Conservation (phyloP, 1,140 invertebrate genomes). For the Brachystomella parvula region DNA sequence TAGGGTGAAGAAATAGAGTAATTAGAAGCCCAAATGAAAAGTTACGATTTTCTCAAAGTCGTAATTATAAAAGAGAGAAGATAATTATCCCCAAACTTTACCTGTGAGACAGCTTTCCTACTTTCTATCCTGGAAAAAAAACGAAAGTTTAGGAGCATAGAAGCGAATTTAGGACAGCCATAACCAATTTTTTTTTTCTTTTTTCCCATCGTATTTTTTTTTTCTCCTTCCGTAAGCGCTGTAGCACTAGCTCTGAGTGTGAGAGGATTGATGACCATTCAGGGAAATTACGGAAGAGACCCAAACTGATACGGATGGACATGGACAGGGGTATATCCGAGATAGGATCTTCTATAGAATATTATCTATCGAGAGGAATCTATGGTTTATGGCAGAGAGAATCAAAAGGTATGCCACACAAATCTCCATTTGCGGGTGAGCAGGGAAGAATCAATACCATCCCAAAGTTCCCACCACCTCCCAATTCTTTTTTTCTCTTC, state of each 20-base stretch:
- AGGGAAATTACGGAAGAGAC: slow-evolving; percentile 8
- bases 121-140: background rate
- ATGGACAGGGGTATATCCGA: slow-evolving; percentile 1
- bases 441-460: no score
- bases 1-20: no score
- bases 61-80: background rate
- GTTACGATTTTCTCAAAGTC: no score
- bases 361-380: slow-evolving; percentile 14
- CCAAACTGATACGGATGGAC: background rate
- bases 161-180: background rate
- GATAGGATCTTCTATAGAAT: background rate
- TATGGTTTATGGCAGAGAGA: slow-evolving; percentile 11
- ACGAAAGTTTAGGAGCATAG: background rate
- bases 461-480: no score
- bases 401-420: slow-evolving; percentile 17
- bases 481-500: background rate
- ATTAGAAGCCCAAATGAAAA: no score
- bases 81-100: background rate
- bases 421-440: slow-evolving; percentile 16
- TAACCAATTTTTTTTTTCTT: slow-evolving; percentile 13
- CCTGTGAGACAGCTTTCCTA: background rate
- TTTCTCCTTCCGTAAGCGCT: background rate
- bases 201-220: no score
- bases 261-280: slow-evolving; percentile 15
- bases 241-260: no score